Conservation (phyloP, 1,140 invertebrate genomes). For the Trinorchestia longiramus region DNA sequence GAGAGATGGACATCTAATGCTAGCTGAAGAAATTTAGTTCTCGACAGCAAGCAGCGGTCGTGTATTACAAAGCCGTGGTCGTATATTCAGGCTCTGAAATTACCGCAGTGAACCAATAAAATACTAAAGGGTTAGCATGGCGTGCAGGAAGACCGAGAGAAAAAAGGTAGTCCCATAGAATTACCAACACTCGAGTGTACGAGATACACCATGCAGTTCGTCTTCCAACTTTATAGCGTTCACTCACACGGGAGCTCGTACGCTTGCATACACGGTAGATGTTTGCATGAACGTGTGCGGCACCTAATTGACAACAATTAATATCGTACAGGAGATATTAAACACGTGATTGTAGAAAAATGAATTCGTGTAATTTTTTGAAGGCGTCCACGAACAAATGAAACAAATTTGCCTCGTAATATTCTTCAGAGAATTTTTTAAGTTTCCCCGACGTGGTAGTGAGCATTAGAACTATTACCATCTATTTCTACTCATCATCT, state of each 20-base stretch:
- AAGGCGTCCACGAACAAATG: neutral
- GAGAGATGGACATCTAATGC: neutral
- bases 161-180: slow-evolving; percentile 18
- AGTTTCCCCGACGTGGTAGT: too few relatives aligned
- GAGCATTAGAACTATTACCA: too few relatives aligned
- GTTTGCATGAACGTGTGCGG: neutral
- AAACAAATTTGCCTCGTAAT: neutral
- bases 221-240: neutral
- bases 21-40: neutral
- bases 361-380: neutral
- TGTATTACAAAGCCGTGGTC: slow-evolving; percentile 33
- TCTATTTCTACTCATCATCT: too few relatives aligned
- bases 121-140: neutral
- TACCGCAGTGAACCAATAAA: neutral
- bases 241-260: neutral
- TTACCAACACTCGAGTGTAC: neutral
- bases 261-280: neutral
- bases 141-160: neutral
- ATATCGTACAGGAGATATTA: neutral
- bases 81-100: neutral
- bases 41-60: neutral
- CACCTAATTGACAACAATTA: neutral
- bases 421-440: neutral
- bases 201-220: neutral
- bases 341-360: neutral